Conservation (phyloP, 2,113 vertebrate species). For the Stegastes partitus region DNA sequence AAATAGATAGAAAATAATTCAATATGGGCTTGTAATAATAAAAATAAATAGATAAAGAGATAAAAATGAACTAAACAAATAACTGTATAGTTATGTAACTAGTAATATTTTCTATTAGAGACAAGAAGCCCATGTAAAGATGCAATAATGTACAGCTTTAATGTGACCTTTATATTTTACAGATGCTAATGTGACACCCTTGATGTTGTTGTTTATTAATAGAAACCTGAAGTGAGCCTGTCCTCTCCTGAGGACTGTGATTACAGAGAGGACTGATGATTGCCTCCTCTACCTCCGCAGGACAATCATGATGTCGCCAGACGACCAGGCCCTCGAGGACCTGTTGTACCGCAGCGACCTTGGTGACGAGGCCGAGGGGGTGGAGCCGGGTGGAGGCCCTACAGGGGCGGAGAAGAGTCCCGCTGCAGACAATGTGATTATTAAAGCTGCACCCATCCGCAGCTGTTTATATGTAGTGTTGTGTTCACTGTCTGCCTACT, state of each 20-base stretch:
- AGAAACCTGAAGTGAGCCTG: background rate
- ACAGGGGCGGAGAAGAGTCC: background rate
- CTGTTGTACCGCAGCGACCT: constrained; percentile 71
- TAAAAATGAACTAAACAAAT: too few species aligned
- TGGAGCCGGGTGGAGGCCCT: constrained; percentile 17
- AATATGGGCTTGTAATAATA: too few species aligned
- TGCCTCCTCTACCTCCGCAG: constrained; percentile 29
- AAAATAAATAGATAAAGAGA: too few species aligned
- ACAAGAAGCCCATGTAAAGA: too few species aligned
- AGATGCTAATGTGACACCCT: too few species aligned
- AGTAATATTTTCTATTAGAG: too few species aligned
- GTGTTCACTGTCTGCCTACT: background rate
- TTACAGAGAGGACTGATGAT: constrained; percentile 34
- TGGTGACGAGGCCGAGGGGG: constrained; percentile 61
- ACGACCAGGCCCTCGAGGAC: constrained; percentile 68
- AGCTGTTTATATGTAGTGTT: background rate
- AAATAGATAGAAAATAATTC: too few species aligned
- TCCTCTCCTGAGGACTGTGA: constrained; percentile 26
- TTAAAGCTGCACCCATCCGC: background rate
- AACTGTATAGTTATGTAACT: too few species aligned
- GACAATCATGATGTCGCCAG: constrained; percentile 72
- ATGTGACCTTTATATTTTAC: too few species aligned
- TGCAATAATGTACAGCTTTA: too few species aligned
- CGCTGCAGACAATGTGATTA: constrained; percentile 31
- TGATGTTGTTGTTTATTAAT: constrained; percentile 4